Base-by-base conservation (phyloP, 2,888 invertebrate genomes). In the Heliconius ismenius region DNA sequence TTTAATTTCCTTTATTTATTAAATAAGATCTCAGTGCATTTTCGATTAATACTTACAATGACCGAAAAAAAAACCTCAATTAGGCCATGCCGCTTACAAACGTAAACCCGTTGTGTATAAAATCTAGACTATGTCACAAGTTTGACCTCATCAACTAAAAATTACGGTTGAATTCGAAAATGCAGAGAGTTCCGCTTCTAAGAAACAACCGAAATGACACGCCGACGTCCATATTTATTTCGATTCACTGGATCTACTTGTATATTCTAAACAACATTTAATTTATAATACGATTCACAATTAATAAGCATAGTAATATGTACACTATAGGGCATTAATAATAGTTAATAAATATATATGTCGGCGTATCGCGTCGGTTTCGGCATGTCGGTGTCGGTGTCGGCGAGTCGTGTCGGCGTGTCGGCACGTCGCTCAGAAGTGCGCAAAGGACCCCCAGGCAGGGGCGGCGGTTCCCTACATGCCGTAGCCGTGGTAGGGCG, bases 401-500 rank as follows among this genome's bases (percentile, higher is more conserved):
- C 58, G 60, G 64, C 28, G 62, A 65, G 36, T 43, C 62, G 69
- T 72, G 73, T 75, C 68, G 78, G 73, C 65, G 65, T 43, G 74
- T 77, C 76, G 68, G 69, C 39, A 58, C 65, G 64, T 65, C 69
- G 83, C 82, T 87, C 84, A 87, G 83, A 83, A 85, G 82, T 82
- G 86, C 80, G 85, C 83, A 81, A 78, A 81, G 80, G 78, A 82
- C 82, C 86, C 85, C 86, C 87, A 84, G 69, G 80, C 77, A 78
- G 83, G 83, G 86, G 80, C 75, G 81, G 83, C 83, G 81, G 83
- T 58, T 76, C 85, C 91, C 92, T 94, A 94, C 94, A 94, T 94
- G 90, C 94, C 94, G 89, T 94, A 94, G 15, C 94, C 94, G 90
- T 94, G 94, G 89, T 94, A 94, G 82, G 94, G 94, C 83, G 94